phyloP scores from a whole-genome alignment of 1,140 invertebrate genomes.

The honey bee (Apis mellifera) region Amel_HAv3.1 CM009941.2:10411501-10412000 shows the following conservation, averaged over 20 bases:
- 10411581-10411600: not conserved
- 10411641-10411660: not conserved
- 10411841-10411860: not conserved
- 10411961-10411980: not conserved
- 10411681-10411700: not conserved
- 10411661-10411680: not conserved
- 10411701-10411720: not conserved
- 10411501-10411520: not conserved
- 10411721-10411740: not conserved
- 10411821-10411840: slow-evolving; percentile 17
- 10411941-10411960: not conserved
- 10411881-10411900: not conserved
- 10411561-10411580: not conserved
- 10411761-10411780: no score
- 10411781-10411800: not conserved
- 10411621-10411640: not conserved
- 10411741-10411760: not conserved
- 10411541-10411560: no score
- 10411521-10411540: not conserved
- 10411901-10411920: not conserved
- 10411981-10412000: not conserved
- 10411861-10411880: not conserved
- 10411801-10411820: not conserved
- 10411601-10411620: not conserved
- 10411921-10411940: not conserved